Evolutionary conservation across 2,888 invertebrate species (phyloP).

Genomic region (Nemotelus pantherinus): DNA sequence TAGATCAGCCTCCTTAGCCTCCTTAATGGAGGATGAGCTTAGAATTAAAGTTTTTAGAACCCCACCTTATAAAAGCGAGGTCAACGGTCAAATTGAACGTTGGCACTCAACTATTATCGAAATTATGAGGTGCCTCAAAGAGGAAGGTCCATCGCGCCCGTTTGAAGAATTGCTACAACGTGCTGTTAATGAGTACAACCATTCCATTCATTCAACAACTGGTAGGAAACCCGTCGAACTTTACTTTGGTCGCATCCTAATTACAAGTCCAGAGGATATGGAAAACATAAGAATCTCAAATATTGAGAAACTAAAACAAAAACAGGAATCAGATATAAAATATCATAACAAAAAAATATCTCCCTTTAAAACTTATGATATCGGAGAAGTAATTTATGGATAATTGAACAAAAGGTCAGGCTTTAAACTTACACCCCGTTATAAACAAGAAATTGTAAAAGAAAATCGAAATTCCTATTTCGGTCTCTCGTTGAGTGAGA

Average conservation of each 20-base stretch:
- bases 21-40: slow-evolving; percentile 37
- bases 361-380: slow-evolving; percentile 30
- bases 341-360: slow-evolving; percentile 23
- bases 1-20: slow-evolving; percentile 26
- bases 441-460: slow-evolving; percentile 48
- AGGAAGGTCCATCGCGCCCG: no score
- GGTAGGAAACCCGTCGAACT: slow-evolving; percentile 1
- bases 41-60: slow-evolving; percentile 17
- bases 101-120: neutral
- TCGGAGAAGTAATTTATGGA: slow-evolving; percentile 41
- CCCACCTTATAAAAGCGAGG: slow-evolving; percentile 34
- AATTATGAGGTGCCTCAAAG: no score
- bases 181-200: no score
- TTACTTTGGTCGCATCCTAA: neutral
- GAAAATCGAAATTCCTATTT: slow-evolving; percentile 39
- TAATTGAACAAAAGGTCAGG: slow-evolving; percentile 45
- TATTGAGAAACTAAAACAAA: slow-evolving; percentile 30
- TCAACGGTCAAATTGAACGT: slow-evolving; percentile 49
- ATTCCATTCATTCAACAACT: slow-evolving; percentile 29
- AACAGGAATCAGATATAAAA: no score
- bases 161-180: no score
- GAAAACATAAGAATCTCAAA: slow-evolving; percentile 27
- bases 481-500: no score
- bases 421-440: slow-evolving; percentile 40
- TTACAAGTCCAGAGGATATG: slow-evolving; percentile 8